These are phyloP conservation scores for Pammene aurita DNA, from an alignment of 2,888 invertebrate species.

Conservation along the genomic window DNA sequence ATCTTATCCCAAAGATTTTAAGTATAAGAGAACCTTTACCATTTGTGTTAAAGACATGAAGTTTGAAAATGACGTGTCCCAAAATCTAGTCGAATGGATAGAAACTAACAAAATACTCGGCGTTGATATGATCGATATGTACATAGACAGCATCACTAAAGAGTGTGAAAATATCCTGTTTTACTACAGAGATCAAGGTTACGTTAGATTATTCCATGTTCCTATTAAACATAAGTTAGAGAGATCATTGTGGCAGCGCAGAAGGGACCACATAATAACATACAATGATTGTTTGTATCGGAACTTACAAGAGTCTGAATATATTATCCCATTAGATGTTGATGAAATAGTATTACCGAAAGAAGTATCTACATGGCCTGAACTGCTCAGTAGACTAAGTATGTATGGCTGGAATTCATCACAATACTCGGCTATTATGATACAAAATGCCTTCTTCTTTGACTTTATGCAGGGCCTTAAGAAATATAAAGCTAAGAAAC, in stretches of 20 bases:
- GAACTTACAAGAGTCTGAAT: slow-evolving; percentile 85
- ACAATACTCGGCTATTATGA: slow-evolving; percentile 84
- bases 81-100: slow-evolving; percentile 87
- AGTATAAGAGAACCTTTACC: slow-evolving; percentile 78
- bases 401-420: slow-evolving; percentile 71
- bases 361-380: slow-evolving; percentile 81
- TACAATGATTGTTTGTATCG: slow-evolving; percentile 91
- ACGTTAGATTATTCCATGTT: slow-evolving; percentile 78
- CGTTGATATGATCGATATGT: slow-evolving; percentile 86
- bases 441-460: slow-evolving; percentile 88
- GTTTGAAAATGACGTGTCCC: slow-evolving; percentile 85
- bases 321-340: slow-evolving; percentile 87
- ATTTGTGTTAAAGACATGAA: slow-evolving; percentile 89
- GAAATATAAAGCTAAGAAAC: slow-evolving; percentile 54
- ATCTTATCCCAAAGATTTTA: slow-evolving; percentile 42
- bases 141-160: slow-evolving; percentile 83
- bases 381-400: slow-evolving; percentile 78
- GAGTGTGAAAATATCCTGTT: slow-evolving; percentile 81
- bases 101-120: slow-evolving; percentile 87
- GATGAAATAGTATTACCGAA: slow-evolving; percentile 89
- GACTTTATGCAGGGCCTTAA: slow-evolving; percentile 74
- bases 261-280: slow-evolving; percentile 88
- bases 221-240: slow-evolving; percentile 76
- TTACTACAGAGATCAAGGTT: slow-evolving; percentile 79
- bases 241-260: slow-evolving; percentile 84